Evolutionary conservation across 2,797 vertebrate species (phyloP), one percentile per base, ranked within the genome.

Genomic region (Linurgus olivaceus): DNA sequence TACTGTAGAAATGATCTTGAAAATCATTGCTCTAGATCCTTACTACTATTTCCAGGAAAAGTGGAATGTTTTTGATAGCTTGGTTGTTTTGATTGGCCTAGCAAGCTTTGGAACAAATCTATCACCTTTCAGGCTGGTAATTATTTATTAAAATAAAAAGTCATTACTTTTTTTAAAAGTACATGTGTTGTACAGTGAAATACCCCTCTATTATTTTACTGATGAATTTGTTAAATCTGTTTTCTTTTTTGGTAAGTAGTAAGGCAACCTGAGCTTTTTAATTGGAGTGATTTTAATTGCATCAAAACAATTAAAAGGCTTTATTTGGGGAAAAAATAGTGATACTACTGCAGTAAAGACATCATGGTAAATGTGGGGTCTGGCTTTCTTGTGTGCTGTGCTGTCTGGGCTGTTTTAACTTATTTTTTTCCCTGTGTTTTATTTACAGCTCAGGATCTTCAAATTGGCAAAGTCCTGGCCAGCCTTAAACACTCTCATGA

Each of bases 381-480:
- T 94, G 54, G 0, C 55, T 77, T 86, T 89, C 35, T 7, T 42
- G n/a, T 87, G 48, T 86, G 13, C 11, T 85, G 8, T 78, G 70
- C 28, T 86, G 5, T 37, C 14, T 42, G 2, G 47, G 17, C 23
- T 19, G 13, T 29, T 33, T 66, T 3, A 2, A 71, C 45, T 15
- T 35, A 48, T 85, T 85, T 59, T 3, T 63, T 76, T 3, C 73
- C 61, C 87, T 90, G 24, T 65, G 52, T 76, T 93, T 26, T 86
- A 59, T 79, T 91, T 90, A 50, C 97, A 98, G 98, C 87, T 98
- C 79, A 97, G 98, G 51, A 96, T 98, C 94, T 98, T 98, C 97
- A 98, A 98, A 92, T 71, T 98, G 94, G 97, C 98, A 44, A 98
- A 98, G 74, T 98, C 95, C 74, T 98, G 98, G 98, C 98, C 97